phyloP scores from a whole-genome alignment of 2,113 vertebrate species.

The Neoarius graeffei region DNA sequence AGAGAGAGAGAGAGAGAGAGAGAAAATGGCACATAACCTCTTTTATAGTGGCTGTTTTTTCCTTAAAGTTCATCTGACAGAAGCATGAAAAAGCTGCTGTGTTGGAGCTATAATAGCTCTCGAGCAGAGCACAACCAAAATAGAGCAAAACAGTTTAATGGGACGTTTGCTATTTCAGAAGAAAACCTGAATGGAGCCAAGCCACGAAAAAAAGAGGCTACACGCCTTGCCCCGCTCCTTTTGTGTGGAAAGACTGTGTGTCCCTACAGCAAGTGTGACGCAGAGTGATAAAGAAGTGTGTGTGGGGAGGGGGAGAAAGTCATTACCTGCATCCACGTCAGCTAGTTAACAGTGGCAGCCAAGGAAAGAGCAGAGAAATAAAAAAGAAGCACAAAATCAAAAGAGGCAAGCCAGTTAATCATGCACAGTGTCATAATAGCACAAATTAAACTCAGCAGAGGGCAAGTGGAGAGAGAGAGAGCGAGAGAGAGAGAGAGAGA shows the following conservation, averaged over 20 bases:
- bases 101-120: not conserved
- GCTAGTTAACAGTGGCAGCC: conserved; percentile 77
- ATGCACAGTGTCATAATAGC: conserved; percentile 54
- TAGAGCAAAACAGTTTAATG: conserved; percentile 25
- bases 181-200: not conserved
- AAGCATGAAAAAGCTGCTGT: not conserved
- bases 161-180: conserved; percentile 23
- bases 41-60: conserved; percentile 35
- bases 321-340: conserved; percentile 99
- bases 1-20: not conserved
- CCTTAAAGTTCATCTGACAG: not conserved
- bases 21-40: conserved; percentile 17
- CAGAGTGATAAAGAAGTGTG: not conserved
- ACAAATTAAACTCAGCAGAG: conserved; percentile 35
- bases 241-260: not conserved
- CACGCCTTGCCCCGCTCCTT: not conserved
- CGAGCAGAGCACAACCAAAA: not conserved
- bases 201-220: conserved; percentile 17
- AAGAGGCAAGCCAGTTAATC: conserved; percentile 61
- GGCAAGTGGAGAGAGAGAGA: not conserved
- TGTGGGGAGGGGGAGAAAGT: conserved; percentile 55
- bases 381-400: conserved; percentile 45
- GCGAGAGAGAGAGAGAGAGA: not conserved
- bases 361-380: conserved; percentile 60
- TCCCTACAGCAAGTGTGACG: not conserved